These are phyloP conservation scores for Cephus nigrinus DNA, from an alignment of 2,888 invertebrate species.

Conservation along the genomic window DNA sequence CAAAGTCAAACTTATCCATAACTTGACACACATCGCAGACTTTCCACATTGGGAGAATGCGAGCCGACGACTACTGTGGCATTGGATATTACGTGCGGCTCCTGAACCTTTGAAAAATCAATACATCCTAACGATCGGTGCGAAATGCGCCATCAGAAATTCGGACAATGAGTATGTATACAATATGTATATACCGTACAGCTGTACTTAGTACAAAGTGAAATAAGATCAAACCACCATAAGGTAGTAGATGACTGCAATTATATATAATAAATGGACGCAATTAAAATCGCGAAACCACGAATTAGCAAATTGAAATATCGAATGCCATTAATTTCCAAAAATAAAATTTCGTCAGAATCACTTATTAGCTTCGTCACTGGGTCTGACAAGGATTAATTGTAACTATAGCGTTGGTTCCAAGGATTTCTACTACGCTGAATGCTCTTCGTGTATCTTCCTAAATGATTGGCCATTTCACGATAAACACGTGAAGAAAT, in stretches of 20 bases:
- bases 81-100: conserved; percentile 13
- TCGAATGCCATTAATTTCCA: background rate
- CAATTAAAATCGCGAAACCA: background rate
- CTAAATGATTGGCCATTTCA: background rate
- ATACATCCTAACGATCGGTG: conserved; percentile 29
- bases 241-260: background rate
- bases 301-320: background rate
- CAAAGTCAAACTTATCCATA: background rate
- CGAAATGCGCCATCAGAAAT: background rate
- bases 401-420: background rate
- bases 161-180: background rate
- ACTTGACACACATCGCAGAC: background rate
- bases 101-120: conserved; percentile 32
- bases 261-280: background rate
- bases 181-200: background rate
- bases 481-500: background rate
- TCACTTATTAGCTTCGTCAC: background rate
- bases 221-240: background rate
- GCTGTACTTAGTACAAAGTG: background rate
- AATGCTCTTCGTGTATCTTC: background rate
- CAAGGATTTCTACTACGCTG: background rate
- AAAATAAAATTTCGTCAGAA: background rate
- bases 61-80: conserved; percentile 1
- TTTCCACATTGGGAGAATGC: background rate
- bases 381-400: background rate